These are phyloP conservation scores for Chloroclysta siterata DNA, from an alignment of 2,888 invertebrate species.

Conservation along the genomic window DNA sequence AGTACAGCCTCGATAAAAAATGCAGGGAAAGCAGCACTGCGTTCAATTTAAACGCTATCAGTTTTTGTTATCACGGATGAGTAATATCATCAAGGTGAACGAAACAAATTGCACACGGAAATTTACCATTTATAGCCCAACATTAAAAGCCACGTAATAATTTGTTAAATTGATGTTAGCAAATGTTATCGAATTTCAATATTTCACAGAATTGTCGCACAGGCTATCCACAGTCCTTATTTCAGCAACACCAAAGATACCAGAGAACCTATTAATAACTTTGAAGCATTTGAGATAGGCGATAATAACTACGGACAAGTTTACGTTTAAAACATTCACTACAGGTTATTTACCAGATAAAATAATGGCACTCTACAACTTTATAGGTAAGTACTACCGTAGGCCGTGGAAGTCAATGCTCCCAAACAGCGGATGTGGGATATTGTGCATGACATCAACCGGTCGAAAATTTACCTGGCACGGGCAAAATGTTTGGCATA, in stretches of 20 bases:
- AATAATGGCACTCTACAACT: constrained; percentile 46
- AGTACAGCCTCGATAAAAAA: constrained; percentile 34
- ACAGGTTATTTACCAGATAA: constrained; percentile 57
- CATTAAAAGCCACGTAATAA: background rate
- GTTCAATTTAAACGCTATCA: constrained; percentile 38
- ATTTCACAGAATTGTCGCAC: constrained; percentile 13
- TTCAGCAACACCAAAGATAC: constrained; percentile 12
- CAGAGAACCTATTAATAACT: constrained; percentile 28
- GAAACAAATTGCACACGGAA: constrained; percentile 20
- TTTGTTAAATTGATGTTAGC: background rate
- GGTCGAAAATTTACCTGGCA: constrained; percentile 46
- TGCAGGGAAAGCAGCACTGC: constrained; percentile 41
- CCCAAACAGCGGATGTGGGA: constrained; percentile 48
- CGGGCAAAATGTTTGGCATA: constrained; percentile 27
- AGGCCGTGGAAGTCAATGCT: constrained; percentile 56
- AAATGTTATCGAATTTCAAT: constrained; percentile 1
- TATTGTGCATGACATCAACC: constrained; percentile 47
- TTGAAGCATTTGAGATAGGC: constrained; percentile 40
- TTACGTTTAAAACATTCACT: constrained; percentile 41
- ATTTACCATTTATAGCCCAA: background rate
- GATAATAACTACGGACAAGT: constrained; percentile 44
- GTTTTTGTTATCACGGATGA: constrained; percentile 33
- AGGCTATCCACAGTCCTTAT: constrained; percentile 7
- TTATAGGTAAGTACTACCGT: constrained; percentile 20
- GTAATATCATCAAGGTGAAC: constrained; percentile 26